Evolutionary conservation across 1,140 invertebrate species (phyloP).

Genomic region (Ostrea denselamellosa): DNA sequence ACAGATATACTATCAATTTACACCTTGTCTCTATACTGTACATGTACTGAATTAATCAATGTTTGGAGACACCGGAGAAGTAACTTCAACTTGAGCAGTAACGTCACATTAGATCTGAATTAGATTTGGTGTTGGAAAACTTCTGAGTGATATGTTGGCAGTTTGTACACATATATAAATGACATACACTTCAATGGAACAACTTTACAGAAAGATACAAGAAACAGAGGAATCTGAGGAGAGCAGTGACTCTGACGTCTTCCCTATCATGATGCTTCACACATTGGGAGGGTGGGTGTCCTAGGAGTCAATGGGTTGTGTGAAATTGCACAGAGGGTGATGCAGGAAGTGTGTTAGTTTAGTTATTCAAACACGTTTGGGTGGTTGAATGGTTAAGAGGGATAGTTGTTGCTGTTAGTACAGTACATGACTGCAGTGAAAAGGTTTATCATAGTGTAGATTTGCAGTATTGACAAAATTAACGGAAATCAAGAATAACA

Average conservation of each 20-base stretch:
- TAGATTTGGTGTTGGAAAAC: too few species aligned
- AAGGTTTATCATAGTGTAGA: background rate
- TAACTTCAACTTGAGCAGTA: too few species aligned
- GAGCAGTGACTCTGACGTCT: background rate
- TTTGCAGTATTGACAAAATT: background rate
- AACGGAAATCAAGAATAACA: background rate
- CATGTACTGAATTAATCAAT: too few species aligned
- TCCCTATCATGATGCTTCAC: background rate
- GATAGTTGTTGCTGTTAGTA: background rate
- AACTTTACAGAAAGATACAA: background rate
- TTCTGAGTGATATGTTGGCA: too few species aligned
- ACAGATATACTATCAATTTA: too few species aligned
- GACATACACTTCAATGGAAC: background rate
- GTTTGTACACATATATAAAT: background rate
- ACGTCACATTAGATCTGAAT: too few species aligned
- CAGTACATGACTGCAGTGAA: background rate
- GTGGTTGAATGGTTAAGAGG: background rate
- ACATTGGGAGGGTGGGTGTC: slow-evolving; percentile 13
- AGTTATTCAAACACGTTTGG: background rate
- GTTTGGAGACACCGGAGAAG: too few species aligned
- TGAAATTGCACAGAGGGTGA: background rate
- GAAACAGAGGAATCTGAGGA: background rate
- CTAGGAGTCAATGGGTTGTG: background rate
- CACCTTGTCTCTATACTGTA: too few species aligned
- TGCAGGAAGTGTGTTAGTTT: background rate